Conservation (phyloP, 1,140 invertebrate species). For the Trialeurodes vaporariorum region DNA sequence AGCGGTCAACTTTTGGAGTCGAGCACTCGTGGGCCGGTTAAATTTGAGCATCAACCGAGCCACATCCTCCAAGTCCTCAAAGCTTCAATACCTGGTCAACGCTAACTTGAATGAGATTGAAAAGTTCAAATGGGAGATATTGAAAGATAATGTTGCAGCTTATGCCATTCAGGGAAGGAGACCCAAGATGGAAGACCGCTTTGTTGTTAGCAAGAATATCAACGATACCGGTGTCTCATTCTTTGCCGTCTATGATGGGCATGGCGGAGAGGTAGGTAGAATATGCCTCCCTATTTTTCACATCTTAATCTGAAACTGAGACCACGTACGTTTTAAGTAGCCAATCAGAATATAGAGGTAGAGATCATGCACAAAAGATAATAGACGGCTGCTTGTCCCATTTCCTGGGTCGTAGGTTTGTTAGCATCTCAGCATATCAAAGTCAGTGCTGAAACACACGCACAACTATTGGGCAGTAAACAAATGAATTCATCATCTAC, state of each 20-base stretch:
- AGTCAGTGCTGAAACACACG: too few relatives aligned
- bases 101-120: constrained; percentile 32
- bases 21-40: constrained; percentile 55
- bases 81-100: constrained; percentile 35
- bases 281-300: too few relatives aligned
- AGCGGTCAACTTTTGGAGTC: constrained; percentile 64
- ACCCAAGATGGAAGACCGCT: constrained; percentile 86
- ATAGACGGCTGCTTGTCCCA: too few relatives aligned
- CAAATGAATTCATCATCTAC: too few relatives aligned
- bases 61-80: constrained; percentile 39
- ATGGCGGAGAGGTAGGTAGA: constrained; percentile 73
- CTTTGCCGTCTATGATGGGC: constrained; percentile 89
- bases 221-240: constrained; percentile 63
- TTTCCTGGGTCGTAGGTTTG: too few relatives aligned
- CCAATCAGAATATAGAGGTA: too few relatives aligned
- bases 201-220: constrained; percentile 65
- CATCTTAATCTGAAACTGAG: too few relatives aligned
- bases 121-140: constrained; percentile 60
- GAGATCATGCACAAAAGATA: too few relatives aligned
- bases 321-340: too few relatives aligned
- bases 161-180: constrained; percentile 82
- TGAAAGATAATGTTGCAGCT: constrained; percentile 58
- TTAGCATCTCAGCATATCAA: too few relatives aligned
- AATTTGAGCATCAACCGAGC: constrained; percentile 50
- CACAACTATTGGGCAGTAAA: too few relatives aligned